A percentile compares a stretch with the other conserved stretches of the same genome.
phyloP scores from a whole-genome alignment of 1,140 invertebrate genomes.

The Pseudomyrmex concolor region DNA sequence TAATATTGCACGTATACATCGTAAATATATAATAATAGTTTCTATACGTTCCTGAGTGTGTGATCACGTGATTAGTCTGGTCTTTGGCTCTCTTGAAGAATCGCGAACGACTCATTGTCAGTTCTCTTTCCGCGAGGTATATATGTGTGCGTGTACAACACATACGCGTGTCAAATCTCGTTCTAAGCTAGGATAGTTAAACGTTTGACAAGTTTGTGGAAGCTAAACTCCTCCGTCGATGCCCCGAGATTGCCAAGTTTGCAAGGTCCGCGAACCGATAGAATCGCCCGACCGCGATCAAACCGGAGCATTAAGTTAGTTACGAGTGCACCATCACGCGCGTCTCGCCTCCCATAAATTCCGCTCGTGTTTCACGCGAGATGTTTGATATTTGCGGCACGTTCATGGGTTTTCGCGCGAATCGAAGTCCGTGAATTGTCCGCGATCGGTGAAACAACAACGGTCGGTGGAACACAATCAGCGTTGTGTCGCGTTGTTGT shows the following conservation, averaged over 20 bases:
- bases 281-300: conserved; percentile 11
- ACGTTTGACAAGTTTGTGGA: background rate
- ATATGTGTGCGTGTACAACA: background rate
- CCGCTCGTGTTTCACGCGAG: no score
- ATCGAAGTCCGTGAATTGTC: background rate
- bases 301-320: background rate
- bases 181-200: background rate
- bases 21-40: conserved; percentile 10
- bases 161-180: background rate
- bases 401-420: background rate
- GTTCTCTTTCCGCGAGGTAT: conserved; percentile 60
- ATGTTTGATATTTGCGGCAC: background rate
- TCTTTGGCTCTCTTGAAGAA: conserved; percentile 73
- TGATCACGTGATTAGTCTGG: conserved; percentile 72
- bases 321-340: background rate
- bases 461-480: background rate
- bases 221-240: background rate
- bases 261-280: background rate
- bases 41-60: conserved; percentile 63
- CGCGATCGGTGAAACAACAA: background rate
- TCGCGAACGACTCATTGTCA: conserved; percentile 67
- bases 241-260: conserved; percentile 1
- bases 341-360: conserved; percentile 4
- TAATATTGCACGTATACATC: background rate
- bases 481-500: background rate